These are phyloP conservation scores for Trichopria drosophilae DNA, from an alignment of 2,888 invertebrate species.

Conservation along the genomic window DNA sequence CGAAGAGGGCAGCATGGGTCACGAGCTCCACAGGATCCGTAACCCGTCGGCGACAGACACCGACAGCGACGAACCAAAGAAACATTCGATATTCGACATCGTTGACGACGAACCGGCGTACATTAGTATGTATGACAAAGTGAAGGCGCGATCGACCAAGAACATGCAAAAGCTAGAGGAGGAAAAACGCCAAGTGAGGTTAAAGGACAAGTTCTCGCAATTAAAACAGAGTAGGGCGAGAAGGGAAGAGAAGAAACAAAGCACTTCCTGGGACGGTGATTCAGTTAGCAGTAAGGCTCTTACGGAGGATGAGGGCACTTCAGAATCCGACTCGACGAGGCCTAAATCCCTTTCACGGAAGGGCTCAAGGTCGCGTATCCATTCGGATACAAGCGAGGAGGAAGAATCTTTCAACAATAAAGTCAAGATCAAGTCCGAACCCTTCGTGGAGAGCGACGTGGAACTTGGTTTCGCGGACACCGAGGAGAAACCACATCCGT, in stretches of 20 bases:
- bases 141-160: slow-evolving; percentile 90
- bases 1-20: slow-evolving; percentile 51
- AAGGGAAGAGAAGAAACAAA: slow-evolving; percentile 85
- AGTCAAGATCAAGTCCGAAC: slow-evolving; percentile 64
- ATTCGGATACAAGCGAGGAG: slow-evolving; percentile 76
- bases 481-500: slow-evolving; percentile 53
- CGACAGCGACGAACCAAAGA: slow-evolving; percentile 81
- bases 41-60: slow-evolving; percentile 59
- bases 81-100: slow-evolving; percentile 89
- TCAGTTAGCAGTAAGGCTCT: slow-evolving; percentile 63
- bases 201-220: slow-evolving; percentile 85
- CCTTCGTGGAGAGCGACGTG: slow-evolving; percentile 65
- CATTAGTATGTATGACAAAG: slow-evolving; percentile 97
- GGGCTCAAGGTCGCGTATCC: slow-evolving; percentile 72
- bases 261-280: slow-evolving; percentile 86
- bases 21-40: slow-evolving; percentile 50
- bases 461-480: slow-evolving; percentile 61
- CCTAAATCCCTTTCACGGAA: slow-evolving; percentile 67
- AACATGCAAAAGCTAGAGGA: slow-evolving; percentile 92
- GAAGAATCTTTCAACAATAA: slow-evolving; percentile 66
- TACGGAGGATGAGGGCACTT: slow-evolving; percentile 56
- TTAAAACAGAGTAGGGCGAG: slow-evolving; percentile 85
- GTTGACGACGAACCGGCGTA: slow-evolving; percentile 87
- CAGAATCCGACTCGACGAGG: slow-evolving; percentile 58
- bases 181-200: slow-evolving; percentile 76